These are phyloP conservation scores for Peromyscus eremicus DNA, from an alignment of 2,797 vertebrate genomes.

Conservation along the genomic window DNA sequence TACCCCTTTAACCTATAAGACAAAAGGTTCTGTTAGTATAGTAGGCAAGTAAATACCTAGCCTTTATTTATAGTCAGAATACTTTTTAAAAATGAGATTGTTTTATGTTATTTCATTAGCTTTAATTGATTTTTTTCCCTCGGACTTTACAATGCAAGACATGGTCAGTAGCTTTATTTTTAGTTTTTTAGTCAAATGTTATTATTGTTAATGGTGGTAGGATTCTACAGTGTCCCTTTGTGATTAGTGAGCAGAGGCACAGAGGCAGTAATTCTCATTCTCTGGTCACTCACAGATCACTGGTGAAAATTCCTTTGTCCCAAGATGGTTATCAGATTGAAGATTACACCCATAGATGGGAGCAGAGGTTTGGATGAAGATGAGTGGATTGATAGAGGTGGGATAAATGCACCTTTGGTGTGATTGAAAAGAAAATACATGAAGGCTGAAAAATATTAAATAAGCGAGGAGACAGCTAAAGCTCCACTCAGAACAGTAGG, in stretches of 20 bases:
- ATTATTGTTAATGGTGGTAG: neutral
- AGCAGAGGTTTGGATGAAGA: conserved; percentile 14
- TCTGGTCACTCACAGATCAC: neutral
- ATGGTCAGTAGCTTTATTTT: conserved; percentile 3
- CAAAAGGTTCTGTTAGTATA: neutral
- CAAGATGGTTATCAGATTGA: neutral
- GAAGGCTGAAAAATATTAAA: neutral
- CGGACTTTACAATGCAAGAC: neutral
- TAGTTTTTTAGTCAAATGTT: neutral
- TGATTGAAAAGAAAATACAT: neutral
- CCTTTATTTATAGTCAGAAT: neutral
- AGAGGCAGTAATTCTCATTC: neutral
- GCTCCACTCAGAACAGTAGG: neutral
- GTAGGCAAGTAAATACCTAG: neutral
- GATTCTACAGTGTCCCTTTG: neutral
- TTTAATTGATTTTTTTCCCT: conserved; percentile 40
- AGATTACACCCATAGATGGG: neutral
- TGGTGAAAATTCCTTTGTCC: neutral
- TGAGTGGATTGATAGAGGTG: neutral
- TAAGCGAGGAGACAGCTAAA: neutral
- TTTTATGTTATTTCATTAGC: conserved; percentile 42
- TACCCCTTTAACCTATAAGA: neutral
- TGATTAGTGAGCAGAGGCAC: conserved; percentile 35
- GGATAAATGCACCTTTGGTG: neutral
- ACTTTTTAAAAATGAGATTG: conserved; percentile 17